phyloP scores from a whole-genome alignment of 2,797 vertebrate genomes.

The Caiman crocodilus region DNA sequence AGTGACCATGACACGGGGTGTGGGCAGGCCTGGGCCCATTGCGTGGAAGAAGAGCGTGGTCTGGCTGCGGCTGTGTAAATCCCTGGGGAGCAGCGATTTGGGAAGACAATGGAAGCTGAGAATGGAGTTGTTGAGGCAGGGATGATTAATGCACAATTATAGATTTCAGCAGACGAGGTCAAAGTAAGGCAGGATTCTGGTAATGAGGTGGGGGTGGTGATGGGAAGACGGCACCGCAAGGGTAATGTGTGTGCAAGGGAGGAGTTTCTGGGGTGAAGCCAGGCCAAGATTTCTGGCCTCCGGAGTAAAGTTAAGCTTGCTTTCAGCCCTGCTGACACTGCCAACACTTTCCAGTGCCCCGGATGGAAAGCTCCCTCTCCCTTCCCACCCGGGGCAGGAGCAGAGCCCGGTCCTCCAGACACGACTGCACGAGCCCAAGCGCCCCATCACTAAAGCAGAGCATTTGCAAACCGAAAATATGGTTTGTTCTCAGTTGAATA shows the following conservation, averaged over 20 bases:
- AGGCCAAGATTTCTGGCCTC: conserved; percentile 51
- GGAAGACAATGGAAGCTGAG: conserved; percentile 20
- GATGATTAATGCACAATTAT: conserved; percentile 41
- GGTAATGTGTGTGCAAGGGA: conserved; percentile 57
- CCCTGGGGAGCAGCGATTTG: conserved; percentile 15
- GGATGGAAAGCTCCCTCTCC: conserved; percentile 1
- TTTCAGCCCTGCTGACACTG: neutral
- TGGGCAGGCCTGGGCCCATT: neutral
- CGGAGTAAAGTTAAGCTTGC: conserved; percentile 57
- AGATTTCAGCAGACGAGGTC: conserved; percentile 8
- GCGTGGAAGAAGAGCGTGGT: neutral
- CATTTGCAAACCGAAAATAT: conserved; percentile 7
- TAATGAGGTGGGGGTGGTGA: conserved; percentile 67
- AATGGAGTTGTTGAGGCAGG: conserved; percentile 10
- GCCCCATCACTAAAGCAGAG: neutral
- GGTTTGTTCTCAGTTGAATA: neutral
- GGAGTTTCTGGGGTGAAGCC: conserved; percentile 56
- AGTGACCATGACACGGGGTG: neutral
- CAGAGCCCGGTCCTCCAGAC: conserved; percentile 21
- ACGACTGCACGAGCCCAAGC: conserved; percentile 21
- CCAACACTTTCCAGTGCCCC: conserved; percentile 13
- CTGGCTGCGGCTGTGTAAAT: neutral
- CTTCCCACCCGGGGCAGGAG: neutral
- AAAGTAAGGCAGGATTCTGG: conserved; percentile 44
- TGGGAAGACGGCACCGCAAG: conserved; percentile 60